These are phyloP conservation scores for Brachionus koreanus DNA, from an alignment of 1,140 invertebrate genomes.

Conservation along the genomic window DNA sequence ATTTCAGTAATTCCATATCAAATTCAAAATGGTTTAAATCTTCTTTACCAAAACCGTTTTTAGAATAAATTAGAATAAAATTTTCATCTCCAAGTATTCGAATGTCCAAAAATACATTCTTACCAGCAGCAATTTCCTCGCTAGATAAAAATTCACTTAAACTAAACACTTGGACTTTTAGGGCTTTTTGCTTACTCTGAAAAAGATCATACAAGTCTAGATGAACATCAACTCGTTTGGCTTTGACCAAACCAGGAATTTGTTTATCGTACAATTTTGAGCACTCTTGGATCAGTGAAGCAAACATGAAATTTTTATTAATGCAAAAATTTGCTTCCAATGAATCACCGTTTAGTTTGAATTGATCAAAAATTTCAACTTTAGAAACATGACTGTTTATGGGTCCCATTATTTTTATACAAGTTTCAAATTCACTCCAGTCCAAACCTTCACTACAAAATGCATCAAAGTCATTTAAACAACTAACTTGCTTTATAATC, in stretches of 20 bases:
- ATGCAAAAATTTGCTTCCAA: not conserved
- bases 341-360: constrained; percentile 8
- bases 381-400: constrained; percentile 10
- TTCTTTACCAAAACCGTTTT: not conserved
- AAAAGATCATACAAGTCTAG: constrained; percentile 12
- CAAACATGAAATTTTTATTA: not conserved
- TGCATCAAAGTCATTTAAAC: constrained; percentile 40
- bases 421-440: constrained; percentile 42
- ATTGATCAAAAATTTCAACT: constrained; percentile 22
- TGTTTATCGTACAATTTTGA: constrained; percentile 31
- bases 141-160: constrained; percentile 7
- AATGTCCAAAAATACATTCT: constrained; percentile 2
- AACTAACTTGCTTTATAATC: constrained; percentile 8
- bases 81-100: not conserved
- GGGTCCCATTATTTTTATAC: constrained; percentile 35
- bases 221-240: constrained; percentile 25
- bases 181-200: not conserved
- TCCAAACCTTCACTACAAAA: not conserved
- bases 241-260: constrained; percentile 13
- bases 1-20: not conserved
- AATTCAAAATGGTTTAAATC: not conserved
- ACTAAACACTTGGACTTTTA: constrained; percentile 16
- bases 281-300: constrained; percentile 32
- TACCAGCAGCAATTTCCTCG: not conserved
- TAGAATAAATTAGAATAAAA: constrained; percentile 5